These are phyloP conservation scores for Tetragonisca angustula DNA, from an alignment of 2,888 invertebrate genomes.

Conservation along the genomic window DNA sequence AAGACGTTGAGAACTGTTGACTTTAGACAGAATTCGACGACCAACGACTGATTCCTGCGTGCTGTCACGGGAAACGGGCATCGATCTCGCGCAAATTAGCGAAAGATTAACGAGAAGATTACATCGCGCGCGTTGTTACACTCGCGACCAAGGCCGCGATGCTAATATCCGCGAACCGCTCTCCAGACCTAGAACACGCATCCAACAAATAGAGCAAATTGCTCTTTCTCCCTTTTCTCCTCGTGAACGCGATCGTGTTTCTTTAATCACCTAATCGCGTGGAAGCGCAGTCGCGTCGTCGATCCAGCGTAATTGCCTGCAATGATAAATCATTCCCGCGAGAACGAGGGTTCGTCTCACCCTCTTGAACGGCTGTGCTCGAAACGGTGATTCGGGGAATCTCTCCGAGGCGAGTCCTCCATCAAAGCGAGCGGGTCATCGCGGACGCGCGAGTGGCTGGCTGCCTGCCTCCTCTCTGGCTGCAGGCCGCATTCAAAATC, in stretches of 20 bases:
- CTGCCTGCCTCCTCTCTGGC: not conserved
- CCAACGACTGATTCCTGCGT: no score
- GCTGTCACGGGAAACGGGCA: no score
- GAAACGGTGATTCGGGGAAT: slow-evolving; percentile 16
- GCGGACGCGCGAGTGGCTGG: slow-evolving; percentile 11
- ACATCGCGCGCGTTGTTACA: not conserved
- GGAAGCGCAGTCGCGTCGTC: slow-evolving; percentile 4
- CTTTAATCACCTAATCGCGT: slow-evolving; percentile 28
- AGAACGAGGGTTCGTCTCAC: slow-evolving; percentile 18
- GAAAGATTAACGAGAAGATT: not conserved
- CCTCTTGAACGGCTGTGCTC: slow-evolving; percentile 2
- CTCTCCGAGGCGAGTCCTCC: slow-evolving; percentile 21
- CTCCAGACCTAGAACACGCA: not conserved
- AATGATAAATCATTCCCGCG: slow-evolving; percentile 43
- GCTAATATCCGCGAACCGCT: not conserved
- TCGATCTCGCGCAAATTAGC: not conserved
- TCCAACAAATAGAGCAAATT: not conserved
- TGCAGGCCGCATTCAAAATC: slow-evolving; percentile 30
- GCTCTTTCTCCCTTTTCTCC: not conserved
- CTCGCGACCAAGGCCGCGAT: not conserved
- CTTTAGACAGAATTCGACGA: no score
- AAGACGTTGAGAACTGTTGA: no score
- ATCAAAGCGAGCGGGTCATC: slow-evolving; percentile 40
- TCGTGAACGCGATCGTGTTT: not conserved
- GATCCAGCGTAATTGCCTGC: slow-evolving; percentile 24